Evolutionary conservation across 1,140 invertebrate genomes (phyloP), one percentile per base, ranked within the genome.

Genomic region (Wasmannia auropunctata): DNA sequence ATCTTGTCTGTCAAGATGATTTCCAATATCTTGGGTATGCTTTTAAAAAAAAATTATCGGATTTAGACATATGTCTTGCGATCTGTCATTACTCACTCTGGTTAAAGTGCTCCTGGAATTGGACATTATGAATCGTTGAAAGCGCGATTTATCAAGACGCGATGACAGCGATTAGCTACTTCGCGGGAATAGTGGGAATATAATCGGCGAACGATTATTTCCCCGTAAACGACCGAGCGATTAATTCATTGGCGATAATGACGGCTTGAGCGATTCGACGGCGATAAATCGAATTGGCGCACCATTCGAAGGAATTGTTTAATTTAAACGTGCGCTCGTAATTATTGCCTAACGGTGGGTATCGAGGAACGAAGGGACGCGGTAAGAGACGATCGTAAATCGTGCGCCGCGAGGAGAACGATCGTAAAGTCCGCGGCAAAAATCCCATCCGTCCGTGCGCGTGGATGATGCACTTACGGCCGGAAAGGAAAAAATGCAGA

Each of bases 121-220:
- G 43, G 7, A 28, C 22, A 31, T 37, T 65, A 49, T 28, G 40
- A 46, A 43, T 62, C 75, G 25, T 77, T 49, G 49, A 77, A 34
- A 63, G 7, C 58, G 7, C 34, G n/a, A 69, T 67, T 54, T 54
- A 40, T 80, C 76, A 80, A 51, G 60, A 51, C 7, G 37, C 60
- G 40, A 46, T 11, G 54, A 65, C 43, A 54, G 43, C 60, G 60
- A 34, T 69, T 60, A 34, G 49, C 43, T 25, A 51, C 31, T 54
- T 54, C 43, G 31, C 8, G 19, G 6, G n/a, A 56, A 34, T 16
- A 16, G 28, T 25, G 34, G 22, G 31, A 60, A 43, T 46, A 58
- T 80, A 67, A 80, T 80, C 16, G n/a, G 3, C 10, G 22, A 69
- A 49, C 60, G 76, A 49, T 79, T 56, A 75, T 40, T 79, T 65